A percentile compares a stretch with the other conserved stretches of the same genome.
Evolutionary conservation across 2,113 vertebrate genomes (phyloP).

Genomic region (Brachyhypopomus gauderio): DNA sequence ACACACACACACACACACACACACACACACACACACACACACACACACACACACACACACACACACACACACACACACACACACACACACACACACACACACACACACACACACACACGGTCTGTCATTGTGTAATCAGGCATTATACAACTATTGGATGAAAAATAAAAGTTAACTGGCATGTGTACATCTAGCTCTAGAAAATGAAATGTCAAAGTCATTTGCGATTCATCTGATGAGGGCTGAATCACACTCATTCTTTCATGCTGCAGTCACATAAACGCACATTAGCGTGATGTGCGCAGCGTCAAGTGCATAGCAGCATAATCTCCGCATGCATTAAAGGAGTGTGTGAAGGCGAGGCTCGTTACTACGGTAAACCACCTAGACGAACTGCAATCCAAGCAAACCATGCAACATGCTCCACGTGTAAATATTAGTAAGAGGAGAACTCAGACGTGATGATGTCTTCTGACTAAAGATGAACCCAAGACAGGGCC

Average conservation of each 20-base stretch:
- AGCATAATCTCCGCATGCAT: slow-evolving; percentile 48
- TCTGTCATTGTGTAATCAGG: slow-evolving; percentile 44
- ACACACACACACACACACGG: slow-evolving; percentile 14
- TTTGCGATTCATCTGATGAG: slow-evolving; percentile 64
- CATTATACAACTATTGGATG: slow-evolving; percentile 29
- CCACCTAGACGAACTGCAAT: slow-evolving; percentile 53
- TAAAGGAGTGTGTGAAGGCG: slow-evolving; percentile 57
- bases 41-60: too few relatives aligned
- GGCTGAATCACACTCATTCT: slow-evolving; percentile 64
- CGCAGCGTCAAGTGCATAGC: slow-evolving; percentile 66
- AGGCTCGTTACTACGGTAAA: slow-evolving; percentile 65
- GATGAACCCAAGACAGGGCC: too few relatives aligned
- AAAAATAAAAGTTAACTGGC: slow-evolving; percentile 1
- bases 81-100: slow-evolving; percentile 31
- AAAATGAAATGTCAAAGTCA: slow-evolving; percentile 50
- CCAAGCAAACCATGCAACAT: background rate
- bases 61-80: background rate
- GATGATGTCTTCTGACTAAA: background rate
- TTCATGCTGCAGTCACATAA: slow-evolving; percentile 53
- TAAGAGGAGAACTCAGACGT: background rate
- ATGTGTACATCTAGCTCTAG: slow-evolving; percentile 34
- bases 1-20: too few relatives aligned
- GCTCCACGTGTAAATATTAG: slow-evolving; percentile 1
- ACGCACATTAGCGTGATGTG: slow-evolving; percentile 63
- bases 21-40: too few relatives aligned